phyloP scores from a whole-genome alignment of 2,113 vertebrate species.

The Cryptotis parvus region DNA sequence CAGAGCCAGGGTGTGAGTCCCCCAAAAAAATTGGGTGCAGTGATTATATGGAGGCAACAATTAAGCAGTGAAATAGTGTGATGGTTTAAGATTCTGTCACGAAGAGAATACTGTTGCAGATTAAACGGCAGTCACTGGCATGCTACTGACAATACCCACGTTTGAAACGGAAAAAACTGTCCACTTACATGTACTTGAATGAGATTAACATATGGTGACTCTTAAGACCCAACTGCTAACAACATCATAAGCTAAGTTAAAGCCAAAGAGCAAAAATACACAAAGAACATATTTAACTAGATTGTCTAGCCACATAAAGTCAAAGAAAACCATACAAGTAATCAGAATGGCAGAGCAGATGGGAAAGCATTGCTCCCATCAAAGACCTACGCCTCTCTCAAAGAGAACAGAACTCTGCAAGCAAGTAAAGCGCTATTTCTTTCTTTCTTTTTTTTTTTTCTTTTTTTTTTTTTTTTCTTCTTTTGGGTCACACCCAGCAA shows the following conservation, averaged over 20 bases:
- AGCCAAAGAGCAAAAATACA: slow-evolving; percentile 24
- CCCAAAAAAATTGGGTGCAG: too few species aligned
- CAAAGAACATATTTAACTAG: neutral
- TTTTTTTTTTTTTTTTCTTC: too few species aligned
- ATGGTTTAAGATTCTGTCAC: slow-evolving; percentile 47
- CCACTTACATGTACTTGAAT: neutral
- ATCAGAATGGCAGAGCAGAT: neutral
- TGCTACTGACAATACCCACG: neutral
- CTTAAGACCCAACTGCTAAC: neutral
- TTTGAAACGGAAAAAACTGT: neutral
- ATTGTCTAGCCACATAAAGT: neutral
- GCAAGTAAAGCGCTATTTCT: too few species aligned
- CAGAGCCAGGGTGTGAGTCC: too few species aligned
- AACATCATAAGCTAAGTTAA: slow-evolving; percentile 36
- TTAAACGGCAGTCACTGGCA: neutral
- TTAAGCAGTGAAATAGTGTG: too few species aligned
- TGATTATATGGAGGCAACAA: too few species aligned
- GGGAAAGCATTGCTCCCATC: slow-evolving; percentile 6
- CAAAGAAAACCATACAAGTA: slow-evolving; percentile 7
- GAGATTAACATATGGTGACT: slow-evolving; percentile 30
- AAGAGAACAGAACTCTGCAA: neutral
- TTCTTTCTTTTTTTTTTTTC: too few species aligned
- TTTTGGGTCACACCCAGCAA: too few species aligned
- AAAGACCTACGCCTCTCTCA: neutral
- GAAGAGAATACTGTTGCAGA: neutral